A percentile compares a stretch with the other conserved stretches of the same genome.
Evolutionary conservation across 1,140 invertebrate species (phyloP).

Genomic region (Heliothis virescens): DNA sequence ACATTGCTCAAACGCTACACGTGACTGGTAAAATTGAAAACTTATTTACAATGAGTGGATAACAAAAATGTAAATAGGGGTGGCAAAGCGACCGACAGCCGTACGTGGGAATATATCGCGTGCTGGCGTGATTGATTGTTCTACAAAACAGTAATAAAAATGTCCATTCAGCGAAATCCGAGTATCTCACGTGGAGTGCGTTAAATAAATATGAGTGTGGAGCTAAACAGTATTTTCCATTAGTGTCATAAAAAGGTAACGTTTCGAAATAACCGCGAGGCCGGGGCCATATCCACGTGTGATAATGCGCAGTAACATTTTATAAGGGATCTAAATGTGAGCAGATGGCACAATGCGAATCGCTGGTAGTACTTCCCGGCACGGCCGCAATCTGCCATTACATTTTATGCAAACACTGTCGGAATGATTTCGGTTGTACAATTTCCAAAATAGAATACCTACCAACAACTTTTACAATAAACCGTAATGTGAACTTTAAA

Average conservation of each 20-base stretch:
- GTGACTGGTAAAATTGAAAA: conserved; percentile 46
- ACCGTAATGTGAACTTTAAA: conserved; percentile 31
- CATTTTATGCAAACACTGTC: conserved; percentile 68
- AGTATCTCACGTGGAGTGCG: conserved; percentile 53
- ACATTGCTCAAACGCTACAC: neutral
- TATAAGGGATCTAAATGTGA: conserved; percentile 83
- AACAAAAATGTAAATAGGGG: conserved; percentile 38
- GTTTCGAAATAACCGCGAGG: conserved; percentile 75
- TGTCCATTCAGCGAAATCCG: conserved; percentile 34
- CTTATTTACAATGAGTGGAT: conserved; percentile 31
- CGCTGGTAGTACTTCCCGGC: conserved; percentile 70
- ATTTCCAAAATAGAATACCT: conserved; percentile 59
- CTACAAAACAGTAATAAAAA: conserved; percentile 38
- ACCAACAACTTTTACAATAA: conserved; percentile 44
- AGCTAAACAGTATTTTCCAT: conserved; percentile 80
- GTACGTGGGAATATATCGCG: conserved; percentile 14
- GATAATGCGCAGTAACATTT: conserved; percentile 83
- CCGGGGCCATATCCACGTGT: conserved; percentile 75
- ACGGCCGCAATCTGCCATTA: conserved; percentile 80
- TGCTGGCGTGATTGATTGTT: conserved; percentile 40
- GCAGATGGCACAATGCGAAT: conserved; percentile 82
- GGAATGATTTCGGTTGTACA: conserved; percentile 64
- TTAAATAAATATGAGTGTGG: conserved; percentile 68
- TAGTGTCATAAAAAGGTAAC: conserved; percentile 81
- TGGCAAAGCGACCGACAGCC: conserved; percentile 30